Evolutionary conservation across 1,140 invertebrate genomes (phyloP), one percentile per base, ranked within the genome.

Genomic region (Coboldia fuscipes): DNA sequence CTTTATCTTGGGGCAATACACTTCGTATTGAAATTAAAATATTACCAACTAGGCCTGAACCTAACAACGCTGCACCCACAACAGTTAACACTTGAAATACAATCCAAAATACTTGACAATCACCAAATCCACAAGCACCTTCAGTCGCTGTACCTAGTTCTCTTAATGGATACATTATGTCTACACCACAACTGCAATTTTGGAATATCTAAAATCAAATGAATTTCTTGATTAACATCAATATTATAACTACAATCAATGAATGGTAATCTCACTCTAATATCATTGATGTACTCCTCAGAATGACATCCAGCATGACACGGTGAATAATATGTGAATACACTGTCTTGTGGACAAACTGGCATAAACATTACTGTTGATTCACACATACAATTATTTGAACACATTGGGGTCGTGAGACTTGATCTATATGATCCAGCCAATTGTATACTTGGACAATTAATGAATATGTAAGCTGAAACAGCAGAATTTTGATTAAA

Each of bases 281-380:
- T 29, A 37, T 48, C 51, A 35, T 58, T 54, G 16, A 56, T 47
- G 7, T 49, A 38, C 9, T 52, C 42, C 7, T 51, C 39, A 1
- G 37, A 31, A 3, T 46, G 48, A 45, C 76, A 80, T 12, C 75
- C 75, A 20, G 75, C 75, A 39, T 70, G 68, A 47, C 76, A 80
- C 7, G 75, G 66, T 8, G 66, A 73, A 42, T 72, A 76, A 49
- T 66, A 77, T 0, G 67, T 72, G 7, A 54, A 44, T 1, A 42
- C 52, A 5, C 59, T 57, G 39, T 58, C 61, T 26, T 50, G 51
- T 8, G 68, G 61, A 43, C 75, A 79, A 10, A 79, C 60, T 2
- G 76, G 76, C 32, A 64, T 58, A 41, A 77, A 78, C 37, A 62
- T 55, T 34, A 61, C 60, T 19, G 62, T 63, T 13, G 61, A 47